Evolutionary conservation across 2,797 vertebrate genomes (phyloP), one percentile per base, ranked within the genome.

Genomic region (Alcedo atthis): DNA sequence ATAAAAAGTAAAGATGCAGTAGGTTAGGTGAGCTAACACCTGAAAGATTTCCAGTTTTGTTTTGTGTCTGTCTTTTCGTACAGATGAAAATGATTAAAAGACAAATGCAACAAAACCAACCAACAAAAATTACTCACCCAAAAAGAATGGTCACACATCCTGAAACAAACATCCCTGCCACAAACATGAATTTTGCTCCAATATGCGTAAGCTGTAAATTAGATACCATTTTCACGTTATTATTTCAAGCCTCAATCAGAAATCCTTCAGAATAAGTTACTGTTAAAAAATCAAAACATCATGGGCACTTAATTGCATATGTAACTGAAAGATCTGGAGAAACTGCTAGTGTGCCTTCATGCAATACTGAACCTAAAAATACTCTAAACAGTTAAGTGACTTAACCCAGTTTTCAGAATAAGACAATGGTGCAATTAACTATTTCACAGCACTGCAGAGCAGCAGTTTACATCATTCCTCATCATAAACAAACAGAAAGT

Each of bases 171-270:
- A 99, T 97, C 51, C 99, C 99, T 45, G 97, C 40, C 73, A 99
- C 90, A 51, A 99, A 98, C 99, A 99, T 98, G 96, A 99, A 99
- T 96, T 99, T 99, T 73, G 99, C 98, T 92, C 99, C 99, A 91
- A 99, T 98, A 51, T 98, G 98, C 12, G 99, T 98, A 95, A 99
- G 98, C 99, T 99, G 97, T 77, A 97, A 97, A 86, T 82, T 75
- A 96, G 96, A 76, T 86, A 93, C 12, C 58, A 42, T 48, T 49
- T 75, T 85, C 33, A 71, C 57, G 26, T 92, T 57, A 67, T 40
- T 71, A 69, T 58, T 89, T 88, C 78, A 87, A 68, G 32, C 3
- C 57, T 32, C 74, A 24, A 76, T 21, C 9, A 82, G 76, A 77
- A 68, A 22, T 43, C 32, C 63, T 51, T 35, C 40, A 37, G 40